These are phyloP conservation scores for Nycteola revayana DNA, from an alignment of 2,888 invertebrate genomes.

Conservation along the genomic window DNA sequence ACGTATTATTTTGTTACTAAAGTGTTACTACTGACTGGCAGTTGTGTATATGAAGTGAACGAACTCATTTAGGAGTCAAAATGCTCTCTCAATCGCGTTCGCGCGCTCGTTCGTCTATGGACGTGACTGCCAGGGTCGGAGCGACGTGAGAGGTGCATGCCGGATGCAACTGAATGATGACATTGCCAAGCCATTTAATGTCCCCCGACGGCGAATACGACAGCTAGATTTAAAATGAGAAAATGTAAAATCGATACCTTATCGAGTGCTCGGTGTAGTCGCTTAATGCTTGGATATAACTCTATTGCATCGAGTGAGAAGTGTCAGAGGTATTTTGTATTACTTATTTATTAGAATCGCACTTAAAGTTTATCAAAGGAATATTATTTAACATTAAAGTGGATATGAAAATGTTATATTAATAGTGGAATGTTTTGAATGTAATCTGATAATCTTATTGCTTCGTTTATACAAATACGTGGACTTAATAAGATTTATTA, in stretches of 20 bases:
- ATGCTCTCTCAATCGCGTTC: constrained; percentile 54
- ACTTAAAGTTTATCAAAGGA: no score
- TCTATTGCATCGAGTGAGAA: background rate
- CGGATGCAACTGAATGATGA: constrained; percentile 31
- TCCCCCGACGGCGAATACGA: constrained; percentile 17
- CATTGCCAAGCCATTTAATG: constrained; percentile 21
- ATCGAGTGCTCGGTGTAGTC: background rate
- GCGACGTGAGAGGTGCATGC: constrained; percentile 23
- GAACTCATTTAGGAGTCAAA: constrained; percentile 76
- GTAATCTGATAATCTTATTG: no score
- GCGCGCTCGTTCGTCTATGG: constrained; percentile 48
- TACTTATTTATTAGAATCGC: no score
- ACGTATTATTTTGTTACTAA: background rate
- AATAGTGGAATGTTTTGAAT: no score
- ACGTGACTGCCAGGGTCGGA: constrained; percentile 54
- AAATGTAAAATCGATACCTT: constrained; percentile 16
- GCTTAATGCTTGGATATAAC: no score
- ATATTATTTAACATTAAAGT: no score
- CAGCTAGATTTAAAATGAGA: constrained; percentile 18
- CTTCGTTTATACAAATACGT: no score
- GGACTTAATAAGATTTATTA: no score
- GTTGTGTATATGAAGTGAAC: constrained; percentile 48
- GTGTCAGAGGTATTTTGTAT: constrained; percentile 4
- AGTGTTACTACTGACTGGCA: constrained; percentile 39
- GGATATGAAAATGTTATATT: no score